phyloP scores from a whole-genome alignment of 2,797 vertebrate genomes.

The Takifugu rubripes region DNA sequence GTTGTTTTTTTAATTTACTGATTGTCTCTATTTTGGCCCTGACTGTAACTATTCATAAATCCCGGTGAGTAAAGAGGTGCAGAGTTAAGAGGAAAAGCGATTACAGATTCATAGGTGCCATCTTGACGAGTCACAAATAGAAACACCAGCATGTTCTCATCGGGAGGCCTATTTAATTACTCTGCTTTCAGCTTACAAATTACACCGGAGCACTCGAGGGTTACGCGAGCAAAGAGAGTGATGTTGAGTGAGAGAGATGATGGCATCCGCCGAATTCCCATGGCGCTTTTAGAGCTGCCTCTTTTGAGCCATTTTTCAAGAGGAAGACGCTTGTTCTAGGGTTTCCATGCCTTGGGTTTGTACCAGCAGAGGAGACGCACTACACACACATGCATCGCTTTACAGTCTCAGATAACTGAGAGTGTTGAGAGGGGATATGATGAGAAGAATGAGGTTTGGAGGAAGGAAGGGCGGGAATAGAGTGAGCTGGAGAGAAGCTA shows the following conservation, averaged over 20 bases:
- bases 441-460: conserved; percentile 2
- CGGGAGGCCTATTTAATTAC: conserved; percentile 75
- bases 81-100: conserved; percentile 37
- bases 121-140: conserved; percentile 27
- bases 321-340: conserved; percentile 32
- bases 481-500: conserved; percentile 24
- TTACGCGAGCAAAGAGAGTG: conserved; percentile 46
- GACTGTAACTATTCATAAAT: conserved; percentile 13
- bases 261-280: conserved; percentile 63
- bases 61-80: conserved; percentile 15
- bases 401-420: conserved; percentile 27
- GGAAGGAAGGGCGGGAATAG: conserved; percentile 15
- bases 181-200: conserved; percentile 69
- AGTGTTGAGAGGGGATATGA: conserved; percentile 29
- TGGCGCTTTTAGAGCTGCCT: conserved; percentile 56
- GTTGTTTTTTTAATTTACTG: too few relatives aligned
- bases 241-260: conserved; percentile 53
- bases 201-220: conserved; percentile 64
- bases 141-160: conserved; percentile 57
- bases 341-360: conserved; percentile 30
- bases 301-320: conserved; percentile 54
- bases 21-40: too few relatives aligned
- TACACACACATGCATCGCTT: conserved; percentile 15
- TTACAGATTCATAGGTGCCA: conserved; percentile 35
- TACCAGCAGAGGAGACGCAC: conserved; percentile 19